Conservation (phyloP, 2,797 vertebrate genomes). For the Myripristis jacobus region DNA sequence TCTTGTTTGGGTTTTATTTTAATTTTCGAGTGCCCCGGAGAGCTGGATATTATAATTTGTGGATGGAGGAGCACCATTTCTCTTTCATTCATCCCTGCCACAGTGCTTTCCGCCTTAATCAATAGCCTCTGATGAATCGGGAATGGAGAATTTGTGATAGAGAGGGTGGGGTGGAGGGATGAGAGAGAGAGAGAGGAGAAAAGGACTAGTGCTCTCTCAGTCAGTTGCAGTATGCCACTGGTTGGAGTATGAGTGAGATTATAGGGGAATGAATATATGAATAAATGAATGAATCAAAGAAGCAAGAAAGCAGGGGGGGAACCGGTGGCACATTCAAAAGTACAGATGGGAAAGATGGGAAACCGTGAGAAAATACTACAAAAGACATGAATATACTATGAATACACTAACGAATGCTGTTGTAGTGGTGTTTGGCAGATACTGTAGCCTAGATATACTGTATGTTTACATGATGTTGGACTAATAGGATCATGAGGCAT, state of each 20-base stretch:
- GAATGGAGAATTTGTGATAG: constrained; percentile 33
- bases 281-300: constrained; percentile 38
- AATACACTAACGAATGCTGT: not conserved
- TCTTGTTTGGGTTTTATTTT: constrained; percentile 75
- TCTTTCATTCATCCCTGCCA: constrained; percentile 43
- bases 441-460: not conserved
- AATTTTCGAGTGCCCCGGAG: constrained; percentile 68
- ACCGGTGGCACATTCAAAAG: not conserved
- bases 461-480: not conserved
- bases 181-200: constrained; percentile 1
- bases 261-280: constrained; percentile 40
- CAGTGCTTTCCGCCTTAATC: constrained; percentile 55
- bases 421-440: not conserved
- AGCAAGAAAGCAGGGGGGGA: not conserved
- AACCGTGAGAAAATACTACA: not conserved
- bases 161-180: not conserved
- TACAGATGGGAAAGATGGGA: not conserved
- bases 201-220: not conserved
- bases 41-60: constrained; percentile 67
- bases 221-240: constrained; percentile 18
- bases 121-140: constrained; percentile 51
- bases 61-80: constrained; percentile 53
- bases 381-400: constrained; percentile 7
- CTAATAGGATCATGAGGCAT: not conserved
- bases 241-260: constrained; percentile 35